These are phyloP conservation scores for Fragum sueziense DNA, from an alignment of 2,888 invertebrate genomes.

Conservation along the genomic window DNA sequence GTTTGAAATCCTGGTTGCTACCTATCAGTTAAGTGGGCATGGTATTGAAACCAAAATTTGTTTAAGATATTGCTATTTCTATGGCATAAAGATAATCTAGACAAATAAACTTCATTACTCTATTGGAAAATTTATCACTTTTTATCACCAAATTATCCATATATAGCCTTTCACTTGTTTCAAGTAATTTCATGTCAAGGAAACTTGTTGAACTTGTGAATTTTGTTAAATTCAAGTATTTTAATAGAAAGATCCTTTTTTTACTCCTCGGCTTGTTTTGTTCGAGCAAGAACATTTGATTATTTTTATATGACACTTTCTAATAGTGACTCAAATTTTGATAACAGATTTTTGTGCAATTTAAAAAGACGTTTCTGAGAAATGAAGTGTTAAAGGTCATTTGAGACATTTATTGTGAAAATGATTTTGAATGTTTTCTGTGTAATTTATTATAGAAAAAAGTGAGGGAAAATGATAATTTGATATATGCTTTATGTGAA, in stretches of 20 bases:
- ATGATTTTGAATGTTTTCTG: too few relatives aligned
- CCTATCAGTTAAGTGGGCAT: not conserved
- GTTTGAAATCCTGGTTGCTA: not conserved
- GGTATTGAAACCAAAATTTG: conserved; percentile 28
- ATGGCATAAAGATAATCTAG: conserved; percentile 37
- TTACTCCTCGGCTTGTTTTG: too few relatives aligned
- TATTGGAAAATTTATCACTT: conserved; percentile 26
- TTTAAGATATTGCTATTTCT: conserved; percentile 43
- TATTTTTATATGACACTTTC: too few relatives aligned
- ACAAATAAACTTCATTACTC: conserved; percentile 37
- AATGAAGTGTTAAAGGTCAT: too few relatives aligned
- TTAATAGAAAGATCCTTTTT: not conserved
- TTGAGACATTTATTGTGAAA: too few relatives aligned
- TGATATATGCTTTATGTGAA: too few relatives aligned
- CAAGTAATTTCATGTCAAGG: not conserved
- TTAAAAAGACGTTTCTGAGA: too few relatives aligned
- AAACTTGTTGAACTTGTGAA: not conserved
- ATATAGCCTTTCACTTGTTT: conserved; percentile 5
- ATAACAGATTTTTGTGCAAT: too few relatives aligned
- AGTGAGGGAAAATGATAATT: too few relatives aligned
- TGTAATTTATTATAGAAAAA: too few relatives aligned
- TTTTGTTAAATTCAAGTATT: not conserved
- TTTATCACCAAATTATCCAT: conserved; percentile 15
- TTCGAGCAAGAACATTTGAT: too few relatives aligned
- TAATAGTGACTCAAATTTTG: too few relatives aligned